A percentile compares a stretch with the other conserved stretches of the same genome.
Conservation (phyloP, 2,888 invertebrate genomes). For the Dendrolimus houi region DNA sequence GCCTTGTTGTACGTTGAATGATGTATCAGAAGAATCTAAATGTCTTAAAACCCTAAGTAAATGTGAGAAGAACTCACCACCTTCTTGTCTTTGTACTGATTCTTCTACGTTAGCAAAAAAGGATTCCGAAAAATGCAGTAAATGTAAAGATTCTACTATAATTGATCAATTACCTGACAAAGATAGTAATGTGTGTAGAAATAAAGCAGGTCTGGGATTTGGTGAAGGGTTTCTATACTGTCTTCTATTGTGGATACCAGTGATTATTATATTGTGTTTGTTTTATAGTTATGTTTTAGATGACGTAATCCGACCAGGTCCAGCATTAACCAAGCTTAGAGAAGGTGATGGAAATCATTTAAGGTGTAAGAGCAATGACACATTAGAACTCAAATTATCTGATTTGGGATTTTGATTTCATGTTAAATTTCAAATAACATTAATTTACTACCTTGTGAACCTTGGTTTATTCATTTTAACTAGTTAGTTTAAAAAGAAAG, state of each 20-base stretch:
- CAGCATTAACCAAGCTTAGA: not conserved
- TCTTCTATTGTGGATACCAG: slow-evolving; percentile 41
- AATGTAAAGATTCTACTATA: not conserved
- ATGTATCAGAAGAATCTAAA: not conserved
- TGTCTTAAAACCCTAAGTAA: not conserved
- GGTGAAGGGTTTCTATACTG: slow-evolving; percentile 42
- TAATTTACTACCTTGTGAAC: slow-evolving; percentile 4
- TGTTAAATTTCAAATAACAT: slow-evolving; percentile 7
- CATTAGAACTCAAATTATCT: slow-evolving; percentile 23
- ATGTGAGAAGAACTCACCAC: not conserved
- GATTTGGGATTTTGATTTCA: slow-evolving; percentile 48
- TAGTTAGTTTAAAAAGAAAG: not conserved
- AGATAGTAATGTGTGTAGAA: slow-evolving; percentile 1
- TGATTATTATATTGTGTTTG: slow-evolving; percentile 29
- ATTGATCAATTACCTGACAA: not conserved
- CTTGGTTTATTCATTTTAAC: not conserved
- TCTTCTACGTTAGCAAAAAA: too few species aligned
- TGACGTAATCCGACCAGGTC: slow-evolving; percentile 13
- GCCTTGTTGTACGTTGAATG: not conserved
- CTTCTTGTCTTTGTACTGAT: not conserved
- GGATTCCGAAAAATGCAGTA: not conserved
- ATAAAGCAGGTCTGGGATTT: slow-evolving; percentile 25
- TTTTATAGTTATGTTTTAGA: slow-evolving; percentile 36
- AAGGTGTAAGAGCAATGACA: not conserved
- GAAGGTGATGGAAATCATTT: not conserved